Evolutionary conservation across 2,113 vertebrate genomes (phyloP).

Genomic region (Psettodes erumei): DNA sequence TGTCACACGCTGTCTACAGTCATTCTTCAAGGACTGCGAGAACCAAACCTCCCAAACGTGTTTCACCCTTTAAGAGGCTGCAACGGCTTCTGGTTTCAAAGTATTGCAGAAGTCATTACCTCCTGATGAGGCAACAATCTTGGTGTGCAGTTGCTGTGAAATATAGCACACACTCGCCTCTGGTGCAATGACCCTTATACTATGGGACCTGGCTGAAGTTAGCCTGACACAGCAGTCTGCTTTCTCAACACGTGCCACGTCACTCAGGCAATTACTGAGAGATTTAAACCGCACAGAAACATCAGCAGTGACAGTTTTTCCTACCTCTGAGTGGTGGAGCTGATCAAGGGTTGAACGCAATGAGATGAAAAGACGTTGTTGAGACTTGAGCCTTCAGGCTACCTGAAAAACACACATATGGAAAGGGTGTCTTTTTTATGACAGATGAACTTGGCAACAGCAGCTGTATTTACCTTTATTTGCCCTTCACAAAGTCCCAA

Average conservation of each 20-base stretch:
- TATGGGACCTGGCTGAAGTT: background rate
- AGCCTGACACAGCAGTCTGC: background rate
- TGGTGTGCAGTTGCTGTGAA: too few species aligned
- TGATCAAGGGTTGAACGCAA: too few species aligned
- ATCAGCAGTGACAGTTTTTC: background rate
- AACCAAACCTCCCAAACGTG: too few species aligned
- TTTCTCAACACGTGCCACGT: background rate
- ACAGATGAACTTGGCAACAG: too few species aligned
- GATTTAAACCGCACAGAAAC: background rate
- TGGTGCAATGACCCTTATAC: too few species aligned
- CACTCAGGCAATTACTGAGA: rapidly evolving
- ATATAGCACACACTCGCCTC: too few species aligned
- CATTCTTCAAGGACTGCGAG: too few species aligned
- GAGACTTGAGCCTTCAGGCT: background rate
- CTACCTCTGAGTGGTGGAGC: conserved; percentile 1
- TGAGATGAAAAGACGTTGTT: background rate
- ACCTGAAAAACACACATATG: background rate
- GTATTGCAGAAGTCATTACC: background rate
- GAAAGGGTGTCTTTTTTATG: background rate
- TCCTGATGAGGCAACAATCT: background rate
- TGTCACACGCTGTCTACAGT: too few species aligned
- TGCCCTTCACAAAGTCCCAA: too few species aligned
- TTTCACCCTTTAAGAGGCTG: background rate
- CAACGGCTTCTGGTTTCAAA: background rate
- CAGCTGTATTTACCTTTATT: too few species aligned